Evolutionary conservation across 2,113 vertebrate species (phyloP).

Genomic region (Arothron firmamentum): DNA sequence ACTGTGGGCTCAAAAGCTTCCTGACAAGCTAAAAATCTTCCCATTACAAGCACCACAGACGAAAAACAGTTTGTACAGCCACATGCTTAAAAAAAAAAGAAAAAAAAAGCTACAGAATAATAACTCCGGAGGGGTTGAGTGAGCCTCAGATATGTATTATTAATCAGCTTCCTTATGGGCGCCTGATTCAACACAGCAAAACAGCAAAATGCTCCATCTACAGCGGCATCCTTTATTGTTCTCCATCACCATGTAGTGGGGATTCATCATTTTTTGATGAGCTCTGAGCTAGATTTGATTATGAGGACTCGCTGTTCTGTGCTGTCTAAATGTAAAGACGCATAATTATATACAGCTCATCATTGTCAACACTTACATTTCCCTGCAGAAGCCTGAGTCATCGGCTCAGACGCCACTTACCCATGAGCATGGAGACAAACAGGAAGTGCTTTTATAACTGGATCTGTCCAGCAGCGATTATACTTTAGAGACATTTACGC

Average conservation of each 20-base stretch:
- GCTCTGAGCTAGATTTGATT: slow-evolving; percentile 32
- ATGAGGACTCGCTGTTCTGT: slow-evolving; percentile 17
- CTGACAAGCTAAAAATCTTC: no score
- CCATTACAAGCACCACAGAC: background rate
- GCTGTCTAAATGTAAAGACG: background rate
- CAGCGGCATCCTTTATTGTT: slow-evolving; percentile 48
- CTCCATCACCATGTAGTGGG: slow-evolving; percentile 39
- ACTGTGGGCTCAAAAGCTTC: no score
- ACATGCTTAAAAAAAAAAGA: slow-evolving; percentile 25
- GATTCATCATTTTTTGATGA: slow-evolving; percentile 62
- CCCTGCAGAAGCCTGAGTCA: no score
- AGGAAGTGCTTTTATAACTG: background rate
- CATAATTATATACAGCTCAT: no score
- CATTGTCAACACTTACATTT: no score
- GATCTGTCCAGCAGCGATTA: no score
- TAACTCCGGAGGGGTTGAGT: slow-evolving; percentile 51
- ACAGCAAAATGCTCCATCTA: slow-evolving; percentile 38
- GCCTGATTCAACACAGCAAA: slow-evolving; percentile 45
- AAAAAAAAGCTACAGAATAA: slow-evolving; percentile 37
- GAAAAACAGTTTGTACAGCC: slow-evolving; percentile 13
- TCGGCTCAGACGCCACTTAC: no score
- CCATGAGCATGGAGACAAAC: no score
- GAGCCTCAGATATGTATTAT: slow-evolving; percentile 63
- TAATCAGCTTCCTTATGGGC: slow-evolving; percentile 57
- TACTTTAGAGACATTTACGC: no score